phyloP scores from a whole-genome alignment of 2,113 vertebrate species.

The Passerina amoena region DNA sequence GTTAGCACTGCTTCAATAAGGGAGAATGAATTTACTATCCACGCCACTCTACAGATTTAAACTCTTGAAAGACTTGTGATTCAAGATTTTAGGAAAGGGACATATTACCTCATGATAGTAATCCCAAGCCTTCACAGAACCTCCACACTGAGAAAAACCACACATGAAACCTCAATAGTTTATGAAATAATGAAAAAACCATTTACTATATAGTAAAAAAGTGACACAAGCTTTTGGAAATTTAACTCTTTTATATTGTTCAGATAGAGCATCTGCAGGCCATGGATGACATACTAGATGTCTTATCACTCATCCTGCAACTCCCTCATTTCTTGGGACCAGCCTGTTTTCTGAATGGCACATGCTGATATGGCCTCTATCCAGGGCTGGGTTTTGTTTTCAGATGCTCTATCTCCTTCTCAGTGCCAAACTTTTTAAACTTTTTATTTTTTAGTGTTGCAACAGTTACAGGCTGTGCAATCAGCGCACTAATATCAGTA shows the following conservation, averaged over 20 bases:
- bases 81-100: not conserved
- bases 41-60: not conserved
- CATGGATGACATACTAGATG: too few relatives aligned
- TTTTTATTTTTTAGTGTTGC: not conserved
- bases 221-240: not conserved
- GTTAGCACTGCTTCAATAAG: not conserved
- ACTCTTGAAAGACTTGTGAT: not conserved
- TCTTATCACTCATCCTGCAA: not conserved
- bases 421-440: not conserved
- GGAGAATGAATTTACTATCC: not conserved
- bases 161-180: fast-evolving
- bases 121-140: not conserved
- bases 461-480: not conserved
- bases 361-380: fast-evolving
- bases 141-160: not conserved
- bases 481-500: not conserved
- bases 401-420: not conserved
- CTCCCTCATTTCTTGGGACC: not conserved
- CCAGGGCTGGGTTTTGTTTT: not conserved
- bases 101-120: not conserved
- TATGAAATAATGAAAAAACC: not conserved
- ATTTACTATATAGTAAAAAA: not conserved
- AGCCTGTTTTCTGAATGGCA: not conserved
- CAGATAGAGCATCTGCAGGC: not conserved
- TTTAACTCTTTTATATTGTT: not conserved